Conservation (phyloP, 2,888 invertebrate genomes). For the Ichneumoninae sp. region DNA sequence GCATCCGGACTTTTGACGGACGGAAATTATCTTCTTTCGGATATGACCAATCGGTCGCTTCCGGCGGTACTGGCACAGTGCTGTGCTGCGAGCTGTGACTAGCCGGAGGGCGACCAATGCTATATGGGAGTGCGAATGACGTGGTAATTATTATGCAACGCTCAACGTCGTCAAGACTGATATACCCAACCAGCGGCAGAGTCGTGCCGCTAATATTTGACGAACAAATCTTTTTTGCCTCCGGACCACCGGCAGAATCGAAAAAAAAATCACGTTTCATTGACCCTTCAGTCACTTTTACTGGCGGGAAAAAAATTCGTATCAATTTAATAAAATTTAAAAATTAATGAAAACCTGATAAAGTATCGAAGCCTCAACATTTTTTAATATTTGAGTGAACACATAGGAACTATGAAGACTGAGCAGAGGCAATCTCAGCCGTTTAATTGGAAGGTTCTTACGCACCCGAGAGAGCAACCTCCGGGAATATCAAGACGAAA, state of each 20-base stretch:
- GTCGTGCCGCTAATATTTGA: not conserved
- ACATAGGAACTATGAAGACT: not conserved
- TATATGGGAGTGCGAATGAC: slow-evolving; percentile 54
- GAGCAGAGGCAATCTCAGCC: not conserved
- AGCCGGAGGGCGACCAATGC: slow-evolving; percentile 54
- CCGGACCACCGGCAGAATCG: not conserved
- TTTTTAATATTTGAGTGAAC: not conserved
- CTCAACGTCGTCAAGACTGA: slow-evolving; percentile 48
- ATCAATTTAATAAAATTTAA: not conserved
- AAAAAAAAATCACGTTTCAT: not conserved
- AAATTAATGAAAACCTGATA: not conserved
- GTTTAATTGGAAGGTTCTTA: slow-evolving; percentile 46
- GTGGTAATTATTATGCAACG: slow-evolving; percentile 62
- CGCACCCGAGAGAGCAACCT: slow-evolving; percentile 8
- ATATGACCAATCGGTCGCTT: slow-evolving; percentile 62
- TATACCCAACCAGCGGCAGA: not conserved
- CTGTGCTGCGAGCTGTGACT: slow-evolving; percentile 52
- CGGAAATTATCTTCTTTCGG: slow-evolving; percentile 8
- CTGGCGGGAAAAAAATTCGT: not conserved
- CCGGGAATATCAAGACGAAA: slow-evolving; percentile 21
- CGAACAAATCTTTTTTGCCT: not conserved
- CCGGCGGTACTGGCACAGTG: slow-evolving; percentile 39
- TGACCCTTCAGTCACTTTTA: not conserved
- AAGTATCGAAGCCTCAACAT: not conserved
- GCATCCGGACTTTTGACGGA: not conserved